Evolutionary conservation across 2,888 invertebrate genomes (phyloP).

Genomic region (Leptinotarsa haldemani): DNA sequence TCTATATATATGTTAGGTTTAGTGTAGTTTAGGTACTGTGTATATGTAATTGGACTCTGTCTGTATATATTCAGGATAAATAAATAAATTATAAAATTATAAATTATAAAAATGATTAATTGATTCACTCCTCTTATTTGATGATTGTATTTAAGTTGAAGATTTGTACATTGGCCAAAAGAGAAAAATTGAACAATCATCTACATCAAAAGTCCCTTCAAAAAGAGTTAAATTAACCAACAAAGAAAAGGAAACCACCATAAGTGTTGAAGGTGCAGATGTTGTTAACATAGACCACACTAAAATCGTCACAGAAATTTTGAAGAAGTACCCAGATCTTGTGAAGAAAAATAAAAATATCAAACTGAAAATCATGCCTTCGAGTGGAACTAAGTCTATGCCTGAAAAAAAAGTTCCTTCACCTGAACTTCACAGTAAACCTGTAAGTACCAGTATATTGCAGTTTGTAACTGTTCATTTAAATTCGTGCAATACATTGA

Average conservation of each 20-base stretch:
- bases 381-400: slow-evolving; percentile 53
- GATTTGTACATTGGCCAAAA: slow-evolving; percentile 38
- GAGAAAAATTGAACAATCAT: slow-evolving; percentile 53
- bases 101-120: too few species aligned
- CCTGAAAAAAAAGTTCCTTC: slow-evolving; percentile 37
- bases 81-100: too few species aligned
- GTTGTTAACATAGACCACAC: slow-evolving; percentile 71
- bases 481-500: neutral
- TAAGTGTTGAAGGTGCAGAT: slow-evolving; percentile 57
- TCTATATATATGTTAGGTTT: too few species aligned
- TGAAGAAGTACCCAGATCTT: slow-evolving; percentile 89
- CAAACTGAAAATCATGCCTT: slow-evolving; percentile 83
- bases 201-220: slow-evolving; percentile 57
- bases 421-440: slow-evolving; percentile 28
- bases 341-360: slow-evolving; percentile 90
- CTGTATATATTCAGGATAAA: too few species aligned
- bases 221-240: slow-evolving; percentile 74
- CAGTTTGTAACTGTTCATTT: neutral
- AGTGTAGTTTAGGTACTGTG: too few species aligned
- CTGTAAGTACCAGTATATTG: slow-evolving; percentile 25
- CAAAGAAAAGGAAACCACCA: slow-evolving; percentile 68
- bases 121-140: neutral
- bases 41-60: too few species aligned
- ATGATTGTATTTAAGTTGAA: slow-evolving; percentile 17
- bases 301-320: slow-evolving; percentile 87